Evolutionary conservation across 2,113 vertebrate genomes (phyloP).

Genomic region (Xenus cinereus): DNA sequence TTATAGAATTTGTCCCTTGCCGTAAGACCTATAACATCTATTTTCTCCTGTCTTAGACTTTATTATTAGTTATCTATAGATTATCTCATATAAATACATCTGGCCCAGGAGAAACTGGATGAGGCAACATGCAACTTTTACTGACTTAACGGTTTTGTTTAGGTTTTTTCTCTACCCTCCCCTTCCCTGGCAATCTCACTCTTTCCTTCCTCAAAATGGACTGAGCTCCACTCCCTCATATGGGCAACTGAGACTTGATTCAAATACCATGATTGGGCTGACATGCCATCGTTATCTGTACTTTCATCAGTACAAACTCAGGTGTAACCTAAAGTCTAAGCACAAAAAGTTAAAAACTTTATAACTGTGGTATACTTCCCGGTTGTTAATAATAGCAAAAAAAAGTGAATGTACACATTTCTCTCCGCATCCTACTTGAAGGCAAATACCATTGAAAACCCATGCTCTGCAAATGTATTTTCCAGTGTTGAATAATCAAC

Average conservation of each 20-base stretch:
- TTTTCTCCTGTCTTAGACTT: neutral
- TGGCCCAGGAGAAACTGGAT: neutral
- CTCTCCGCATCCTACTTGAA: neutral
- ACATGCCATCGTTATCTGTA: neutral
- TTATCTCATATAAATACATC: neutral
- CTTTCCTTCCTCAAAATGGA: neutral
- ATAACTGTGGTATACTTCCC: neutral
- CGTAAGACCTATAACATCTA: neutral
- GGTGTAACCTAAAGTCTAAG: neutral
- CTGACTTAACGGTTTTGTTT: neutral
- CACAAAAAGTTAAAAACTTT: neutral
- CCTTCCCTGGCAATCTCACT: neutral
- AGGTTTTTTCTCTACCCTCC: neutral
- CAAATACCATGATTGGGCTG: fast-evolving
- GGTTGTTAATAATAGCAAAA: neutral
- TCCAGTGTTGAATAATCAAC: neutral
- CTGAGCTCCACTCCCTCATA: neutral
- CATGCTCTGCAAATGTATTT: neutral
- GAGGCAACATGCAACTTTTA: neutral
- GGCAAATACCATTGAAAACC: neutral
- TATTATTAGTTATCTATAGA: neutral
- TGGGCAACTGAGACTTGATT: neutral
- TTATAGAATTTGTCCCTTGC: neutral
- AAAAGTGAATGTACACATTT: neutral
- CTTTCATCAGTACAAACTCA: neutral